Evolutionary conservation across 2,113 vertebrate genomes (phyloP).

Genomic region (Meleagris gallopavo): DNA sequence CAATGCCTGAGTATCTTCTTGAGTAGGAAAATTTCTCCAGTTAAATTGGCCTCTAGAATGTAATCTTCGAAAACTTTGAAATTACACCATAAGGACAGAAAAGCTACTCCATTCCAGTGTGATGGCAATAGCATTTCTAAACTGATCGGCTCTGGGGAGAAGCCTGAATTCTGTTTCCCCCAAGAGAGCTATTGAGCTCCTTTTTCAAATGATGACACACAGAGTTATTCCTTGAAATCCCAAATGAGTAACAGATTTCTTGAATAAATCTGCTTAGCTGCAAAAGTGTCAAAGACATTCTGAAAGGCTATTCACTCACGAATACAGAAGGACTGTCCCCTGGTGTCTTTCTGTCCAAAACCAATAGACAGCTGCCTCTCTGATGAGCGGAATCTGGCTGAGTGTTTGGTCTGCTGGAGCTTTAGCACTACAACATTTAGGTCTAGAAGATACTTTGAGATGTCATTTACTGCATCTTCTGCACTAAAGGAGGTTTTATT

Average conservation of each 20-base stretch:
- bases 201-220: not conserved
- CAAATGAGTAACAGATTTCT: not conserved
- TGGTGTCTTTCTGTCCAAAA: not conserved
- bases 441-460: not conserved
- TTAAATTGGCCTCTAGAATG: not conserved
- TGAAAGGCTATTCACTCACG: not conserved
- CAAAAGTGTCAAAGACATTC: not conserved
- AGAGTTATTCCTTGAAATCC: slow-evolving; percentile 40
- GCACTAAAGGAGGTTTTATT: not conserved
- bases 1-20: not conserved
- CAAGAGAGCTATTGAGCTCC: not conserved
- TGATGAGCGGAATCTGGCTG: not conserved
- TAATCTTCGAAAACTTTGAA: not conserved
- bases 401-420: not conserved
- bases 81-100: not conserved
- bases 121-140: not conserved
- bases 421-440: not conserved
- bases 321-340: not conserved
- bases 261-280: not conserved
- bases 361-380: not conserved
- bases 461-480: not conserved
- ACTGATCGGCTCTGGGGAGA: not conserved
- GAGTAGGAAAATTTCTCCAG: not conserved
- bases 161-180: not conserved
- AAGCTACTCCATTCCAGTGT: not conserved